Evolutionary conservation across 2,888 invertebrate genomes (phyloP), one percentile per base, ranked within the genome.

Genomic region (Eucera pruinosa): DNA sequence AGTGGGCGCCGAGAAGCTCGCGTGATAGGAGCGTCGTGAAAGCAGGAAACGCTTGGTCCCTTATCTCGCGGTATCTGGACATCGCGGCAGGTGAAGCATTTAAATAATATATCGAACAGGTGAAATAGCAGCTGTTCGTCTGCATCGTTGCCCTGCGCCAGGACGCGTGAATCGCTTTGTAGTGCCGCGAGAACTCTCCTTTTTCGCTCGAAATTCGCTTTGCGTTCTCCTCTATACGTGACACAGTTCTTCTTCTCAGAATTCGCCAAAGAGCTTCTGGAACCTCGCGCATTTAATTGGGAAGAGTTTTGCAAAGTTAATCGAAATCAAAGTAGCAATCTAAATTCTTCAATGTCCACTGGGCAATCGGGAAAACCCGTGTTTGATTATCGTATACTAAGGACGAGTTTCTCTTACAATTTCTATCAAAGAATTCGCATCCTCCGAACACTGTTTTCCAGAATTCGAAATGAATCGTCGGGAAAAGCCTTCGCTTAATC

Each of bases 71-170:
- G 86, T 88, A 89, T 89, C 88, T 87, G 77, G 77, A 83, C 86
- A 86, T 88, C 85, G 79, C 75, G 84, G 85, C 89, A 89, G 89
- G 89, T 89, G 89, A 87, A 85, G 87, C 85, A 89, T 89, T 89
- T 89, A 89, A 89, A 89, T 89, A 89, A 88, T 86, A 88, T 88
- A 89, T 88, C 86, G 89, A 89, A 89, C 89, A 89, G 89, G 89
- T 89, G 89, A 89, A 87, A 87, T 87, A 86, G 88, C 89, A 89
- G 88, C 89, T 89, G 88, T 87, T 86, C 87, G 85, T 87, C 82
- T 83, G 83, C 78, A 65, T 77, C 77, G 75, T 80, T 81, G 81
- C 78, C 65, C 67, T 70, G 48, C 69, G 73, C 70, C 77, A 62
- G 72, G 64, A 78, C 66, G 75, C 81, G 80, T 67, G 82, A 83